Percentiles rank a stretch among this genome's conserved stretches.
These are phyloP conservation scores for Thinocorus orbignyianus DNA, from an alignment of 2,113 vertebrate species.

Conservation along the genomic window DNA sequence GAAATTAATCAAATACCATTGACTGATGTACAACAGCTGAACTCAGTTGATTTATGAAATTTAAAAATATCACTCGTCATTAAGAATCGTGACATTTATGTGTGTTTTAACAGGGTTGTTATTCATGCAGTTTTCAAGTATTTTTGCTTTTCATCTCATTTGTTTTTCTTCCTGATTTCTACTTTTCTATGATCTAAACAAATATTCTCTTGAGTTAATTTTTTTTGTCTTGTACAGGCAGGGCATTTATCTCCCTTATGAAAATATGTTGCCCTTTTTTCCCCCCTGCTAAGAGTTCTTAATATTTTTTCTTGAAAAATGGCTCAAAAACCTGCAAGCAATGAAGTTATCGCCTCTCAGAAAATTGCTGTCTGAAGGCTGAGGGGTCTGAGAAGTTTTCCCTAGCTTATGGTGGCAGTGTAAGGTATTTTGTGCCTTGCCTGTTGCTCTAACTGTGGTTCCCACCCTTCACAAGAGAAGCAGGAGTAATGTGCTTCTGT, in stretches of 20 bases:
- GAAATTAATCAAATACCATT: not conserved
- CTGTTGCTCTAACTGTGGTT: not conserved
- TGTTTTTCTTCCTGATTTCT: not conserved
- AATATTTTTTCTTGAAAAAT: not conserved
- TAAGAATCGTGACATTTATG: not conserved
- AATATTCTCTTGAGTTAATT: not conserved
- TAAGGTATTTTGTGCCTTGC: not conserved
- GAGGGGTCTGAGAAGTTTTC: not conserved
- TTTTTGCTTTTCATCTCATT: not conserved
- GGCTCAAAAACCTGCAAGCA: not conserved
- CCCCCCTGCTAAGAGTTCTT: rapidly evolving
- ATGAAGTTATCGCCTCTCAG: not conserved
- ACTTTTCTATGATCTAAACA: not conserved
- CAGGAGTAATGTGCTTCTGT: not conserved
- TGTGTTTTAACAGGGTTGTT: not conserved
- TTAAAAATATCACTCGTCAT: not conserved
- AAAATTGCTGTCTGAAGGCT: not conserved
- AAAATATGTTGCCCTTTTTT: not conserved
- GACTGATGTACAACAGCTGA: not conserved
- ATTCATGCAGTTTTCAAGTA: not conserved
- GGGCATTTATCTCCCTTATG: not conserved
- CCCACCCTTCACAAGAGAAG: not conserved
- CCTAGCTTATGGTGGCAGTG: not conserved
- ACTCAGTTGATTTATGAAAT: not conserved
- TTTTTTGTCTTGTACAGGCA: not conserved